These are phyloP conservation scores for Drosophila gunungcola DNA, from an alignment of 1,140 invertebrate genomes.

Conservation along the genomic window DNA sequence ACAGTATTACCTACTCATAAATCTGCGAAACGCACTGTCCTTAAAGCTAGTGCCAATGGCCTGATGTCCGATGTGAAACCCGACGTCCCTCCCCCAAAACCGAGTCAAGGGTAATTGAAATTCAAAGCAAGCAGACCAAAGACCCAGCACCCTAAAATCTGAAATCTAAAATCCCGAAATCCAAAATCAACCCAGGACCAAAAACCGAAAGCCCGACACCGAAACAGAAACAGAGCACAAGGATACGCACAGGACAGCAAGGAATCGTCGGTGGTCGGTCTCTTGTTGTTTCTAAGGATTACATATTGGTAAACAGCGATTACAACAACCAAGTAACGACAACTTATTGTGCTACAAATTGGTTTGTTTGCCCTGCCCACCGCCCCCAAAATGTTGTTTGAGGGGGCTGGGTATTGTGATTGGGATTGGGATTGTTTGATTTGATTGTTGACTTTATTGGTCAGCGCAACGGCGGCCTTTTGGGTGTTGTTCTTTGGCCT, in stretches of 20 bases:
- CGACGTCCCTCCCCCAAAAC: neutral
- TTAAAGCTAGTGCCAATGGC: constrained; percentile 20
- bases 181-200: neutral
- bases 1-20: neutral
- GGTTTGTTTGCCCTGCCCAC: constrained; percentile 61
- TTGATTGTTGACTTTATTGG: constrained; percentile 83
- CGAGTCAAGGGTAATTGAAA: constrained; percentile 62
- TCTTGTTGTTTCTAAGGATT: constrained; percentile 80
- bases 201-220: neutral
- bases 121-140: constrained; percentile 55
- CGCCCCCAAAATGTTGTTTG: neutral
- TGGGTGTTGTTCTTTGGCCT: constrained; percentile 43
- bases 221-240: constrained; percentile 12
- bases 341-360: constrained; percentile 76
- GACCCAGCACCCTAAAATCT: constrained; percentile 10
- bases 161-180: constrained; percentile 1
- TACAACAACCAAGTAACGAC: constrained; percentile 68
- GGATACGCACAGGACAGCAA: constrained; percentile 33
- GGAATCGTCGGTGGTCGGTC: neutral
- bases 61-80: constrained; percentile 4
- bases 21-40: neutral
- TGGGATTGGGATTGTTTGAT: constrained; percentile 53
- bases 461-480: constrained; percentile 47
- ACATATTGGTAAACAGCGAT: constrained; percentile 82
- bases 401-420: neutral